Base-by-base conservation (phyloP, 2,113 vertebrate genomes). In the Sterrhoptilus dennistouni region DNA sequence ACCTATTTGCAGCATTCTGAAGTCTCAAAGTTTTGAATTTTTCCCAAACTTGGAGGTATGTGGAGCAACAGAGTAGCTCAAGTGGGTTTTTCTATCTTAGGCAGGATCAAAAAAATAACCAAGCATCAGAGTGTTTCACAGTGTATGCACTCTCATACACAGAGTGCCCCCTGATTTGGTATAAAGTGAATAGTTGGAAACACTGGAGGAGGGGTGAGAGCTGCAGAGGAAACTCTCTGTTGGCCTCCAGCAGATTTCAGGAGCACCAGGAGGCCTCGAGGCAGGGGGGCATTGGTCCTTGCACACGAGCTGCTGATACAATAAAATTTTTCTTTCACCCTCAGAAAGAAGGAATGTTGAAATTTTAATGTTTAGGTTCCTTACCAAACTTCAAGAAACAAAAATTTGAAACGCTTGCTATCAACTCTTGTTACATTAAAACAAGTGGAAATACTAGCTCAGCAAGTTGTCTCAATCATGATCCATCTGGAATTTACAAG, bases 381-480 rank as follows among this genome's bases (percentile, higher is more conserved):
- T 52, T 54, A 63, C 12, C 75, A 87, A 81, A 56, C 35, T 82
- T 81, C 22, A 11, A 74, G 74, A 85, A 63, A 40, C 29, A 56
- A 77, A 78, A 40, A 59, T 27, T 53, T 76, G 28, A 84, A 92
- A 53, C 13, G 12, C 11, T 70, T 69, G 5, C 8, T 71, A 76
- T 64, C 61, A 85, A 27, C 25, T 56, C 47, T 57, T 81, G 38
- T 60, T 93, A 61, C 35, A n/a, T 36, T 71, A 82, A 84, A 90
- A 83, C 49, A 84, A 86, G 54, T 77, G 66, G 76, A 89, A 95
- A 83, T 54, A 65, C 59, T 54, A 44, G 29, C 72, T 89, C 76
- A 94, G 85, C 60, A 84, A 92, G 76, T 89, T 87, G 80, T 95
- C 91, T 91, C 64, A 71, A 71, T 95, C 87, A 89, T 68, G 64